A percentile compares a stretch with the other conserved stretches of the same genome.
Conservation (phyloP, 2,113 vertebrate species). For the Gnathonemus longibarbis region DNA sequence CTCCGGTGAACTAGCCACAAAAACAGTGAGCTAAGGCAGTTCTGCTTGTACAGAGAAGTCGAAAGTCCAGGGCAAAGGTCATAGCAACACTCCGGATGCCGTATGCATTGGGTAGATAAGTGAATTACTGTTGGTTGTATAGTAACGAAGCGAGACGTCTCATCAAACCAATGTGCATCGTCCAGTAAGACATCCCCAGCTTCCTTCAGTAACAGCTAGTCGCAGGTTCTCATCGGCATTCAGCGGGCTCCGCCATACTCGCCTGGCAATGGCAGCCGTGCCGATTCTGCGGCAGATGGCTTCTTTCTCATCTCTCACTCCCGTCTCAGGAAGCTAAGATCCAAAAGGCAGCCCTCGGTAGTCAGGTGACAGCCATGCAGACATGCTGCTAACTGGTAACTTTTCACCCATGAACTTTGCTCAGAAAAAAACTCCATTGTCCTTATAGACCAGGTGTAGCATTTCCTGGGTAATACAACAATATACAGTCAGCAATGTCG, state of each 20-base stretch:
- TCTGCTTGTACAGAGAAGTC: background rate
- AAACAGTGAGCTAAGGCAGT: background rate
- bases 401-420: slow-evolving; percentile 1
- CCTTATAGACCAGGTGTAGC: background rate
- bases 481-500: background rate
- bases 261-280: background rate
- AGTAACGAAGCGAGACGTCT: background rate
- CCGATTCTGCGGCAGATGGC: background rate
- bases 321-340: background rate
- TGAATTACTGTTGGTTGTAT: background rate
- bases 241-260: background rate
- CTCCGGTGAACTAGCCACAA: background rate
- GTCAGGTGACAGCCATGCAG: background rate
- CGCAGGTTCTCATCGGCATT: background rate
- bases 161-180: background rate
- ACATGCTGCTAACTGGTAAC: background rate
- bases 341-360: background rate
- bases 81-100: background rate
- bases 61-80: background rate
- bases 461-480: background rate
- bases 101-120: background rate
- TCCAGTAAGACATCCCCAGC: background rate
- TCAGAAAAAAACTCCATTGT: background rate
- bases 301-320: background rate
- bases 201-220: background rate